These are phyloP conservation scores for Xenops minutus DNA, from an alignment of 2,797 vertebrate species.

Conservation along the genomic window DNA sequence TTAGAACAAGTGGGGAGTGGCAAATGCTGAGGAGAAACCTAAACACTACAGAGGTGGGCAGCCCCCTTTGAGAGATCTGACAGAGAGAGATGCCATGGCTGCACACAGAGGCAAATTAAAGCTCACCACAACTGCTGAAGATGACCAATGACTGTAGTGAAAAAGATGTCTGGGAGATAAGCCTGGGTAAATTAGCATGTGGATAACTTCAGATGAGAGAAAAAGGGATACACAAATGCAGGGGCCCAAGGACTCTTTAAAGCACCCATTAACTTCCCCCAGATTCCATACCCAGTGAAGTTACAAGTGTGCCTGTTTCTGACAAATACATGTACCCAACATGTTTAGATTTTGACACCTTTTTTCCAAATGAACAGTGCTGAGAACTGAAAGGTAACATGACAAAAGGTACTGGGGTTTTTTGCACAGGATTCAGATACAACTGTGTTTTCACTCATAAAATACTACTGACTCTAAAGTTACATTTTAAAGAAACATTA, in stretches of 20 bases:
- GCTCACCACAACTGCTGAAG: background rate
- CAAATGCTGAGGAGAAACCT: background rate
- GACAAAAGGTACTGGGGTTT: background rate
- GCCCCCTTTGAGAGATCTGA: background rate
- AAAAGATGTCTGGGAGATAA: background rate
- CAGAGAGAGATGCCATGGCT: background rate
- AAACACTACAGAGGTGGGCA: background rate
- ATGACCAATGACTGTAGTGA: background rate
- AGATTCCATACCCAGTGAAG: background rate
- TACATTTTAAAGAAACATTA: background rate
- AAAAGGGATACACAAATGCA: fast-evolving
- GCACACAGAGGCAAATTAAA: background rate
- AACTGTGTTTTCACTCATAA: background rate
- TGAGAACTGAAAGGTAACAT: background rate
- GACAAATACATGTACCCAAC: background rate
- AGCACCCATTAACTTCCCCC: background rate
- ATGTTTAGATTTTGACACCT: background rate
- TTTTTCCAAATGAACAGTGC: background rate
- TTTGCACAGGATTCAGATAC: background rate
- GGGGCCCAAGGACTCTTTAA: background rate
- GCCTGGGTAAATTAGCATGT: background rate
- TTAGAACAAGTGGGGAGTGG: background rate
- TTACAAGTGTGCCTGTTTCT: background rate
- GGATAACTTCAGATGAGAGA: background rate
- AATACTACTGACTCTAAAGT: background rate